Conservation (phyloP, 2,797 vertebrate genomes). For the Pipistrellus kuhlii region DNA sequence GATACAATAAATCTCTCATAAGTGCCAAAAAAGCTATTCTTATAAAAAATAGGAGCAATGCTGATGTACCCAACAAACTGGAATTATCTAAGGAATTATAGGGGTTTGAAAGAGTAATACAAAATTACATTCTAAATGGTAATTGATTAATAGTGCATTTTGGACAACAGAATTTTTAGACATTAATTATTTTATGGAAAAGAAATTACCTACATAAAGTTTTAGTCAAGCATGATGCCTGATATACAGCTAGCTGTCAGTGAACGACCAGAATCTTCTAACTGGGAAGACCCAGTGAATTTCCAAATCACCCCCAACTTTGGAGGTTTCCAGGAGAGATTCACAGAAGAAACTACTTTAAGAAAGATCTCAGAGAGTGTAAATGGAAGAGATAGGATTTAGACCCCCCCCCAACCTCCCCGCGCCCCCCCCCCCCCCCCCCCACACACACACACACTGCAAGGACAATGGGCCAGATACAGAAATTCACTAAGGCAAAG, state of each 20-base stretch:
- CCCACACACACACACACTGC: too few relatives aligned
- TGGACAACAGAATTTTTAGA: background rate
- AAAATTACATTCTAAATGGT: constrained; percentile 1
- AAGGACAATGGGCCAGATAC: too few relatives aligned
- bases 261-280: background rate
- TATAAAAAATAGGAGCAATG: background rate
- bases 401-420: too few relatives aligned
- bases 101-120: background rate
- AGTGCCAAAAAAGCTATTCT: background rate
- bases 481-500: too few relatives aligned
- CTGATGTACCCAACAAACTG: background rate
- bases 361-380: background rate
- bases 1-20: background rate
- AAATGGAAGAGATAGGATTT: background rate
- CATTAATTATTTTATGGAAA: background rate
- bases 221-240: background rate
- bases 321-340: background rate
- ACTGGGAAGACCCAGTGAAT: background rate
- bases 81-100: background rate
- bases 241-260: background rate
- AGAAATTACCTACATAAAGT: background rate
- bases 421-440: too few relatives aligned
- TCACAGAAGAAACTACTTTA: background rate
- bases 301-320: background rate
- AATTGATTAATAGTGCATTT: background rate